These are phyloP conservation scores for Ruditapes philippinarum DNA, from an alignment of 1,140 invertebrate species.

Conservation along the genomic window DNA sequence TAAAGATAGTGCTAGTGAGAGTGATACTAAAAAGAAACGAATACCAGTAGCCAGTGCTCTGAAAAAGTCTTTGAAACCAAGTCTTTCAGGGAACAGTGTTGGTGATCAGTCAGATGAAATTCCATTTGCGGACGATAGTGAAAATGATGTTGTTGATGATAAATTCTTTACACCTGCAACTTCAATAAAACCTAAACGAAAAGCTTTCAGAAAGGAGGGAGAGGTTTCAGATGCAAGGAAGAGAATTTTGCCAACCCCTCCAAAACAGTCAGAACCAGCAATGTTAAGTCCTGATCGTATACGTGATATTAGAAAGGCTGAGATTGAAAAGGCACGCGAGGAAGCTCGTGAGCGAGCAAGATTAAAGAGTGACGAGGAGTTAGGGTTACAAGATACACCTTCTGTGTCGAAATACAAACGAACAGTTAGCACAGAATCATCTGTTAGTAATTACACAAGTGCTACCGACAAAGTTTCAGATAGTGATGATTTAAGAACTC, in stretches of 20 bases:
- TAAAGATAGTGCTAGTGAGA: slow-evolving; percentile 70
- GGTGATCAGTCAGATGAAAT: slow-evolving; percentile 79
- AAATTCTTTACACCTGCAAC: slow-evolving; percentile 81
- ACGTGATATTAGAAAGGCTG: slow-evolving; percentile 70
- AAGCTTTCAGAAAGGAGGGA: slow-evolving; percentile 56
- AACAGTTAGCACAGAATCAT: slow-evolving; percentile 49
- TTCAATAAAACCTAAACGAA: slow-evolving; percentile 72
- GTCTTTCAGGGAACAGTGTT: slow-evolving; percentile 57
- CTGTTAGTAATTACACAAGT: slow-evolving; percentile 70
- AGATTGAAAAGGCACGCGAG: slow-evolving; percentile 75
- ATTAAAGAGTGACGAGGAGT: slow-evolving; percentile 74
- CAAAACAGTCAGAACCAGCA: slow-evolving; percentile 45
- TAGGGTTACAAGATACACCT: slow-evolving; percentile 67
- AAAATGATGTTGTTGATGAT: slow-evolving; percentile 74
- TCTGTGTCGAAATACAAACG: slow-evolving; percentile 51
- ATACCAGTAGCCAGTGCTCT: slow-evolving; percentile 57
- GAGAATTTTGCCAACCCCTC: slow-evolving; percentile 76
- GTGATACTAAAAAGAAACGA: slow-evolving; percentile 63
- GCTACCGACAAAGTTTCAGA: slow-evolving; percentile 77
- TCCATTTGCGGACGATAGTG: slow-evolving; percentile 84
- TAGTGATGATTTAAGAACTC: slow-evolving; percentile 75
- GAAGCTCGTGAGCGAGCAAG: slow-evolving; percentile 72
- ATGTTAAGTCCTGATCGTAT: slow-evolving; percentile 71
- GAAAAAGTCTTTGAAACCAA: slow-evolving; percentile 62
- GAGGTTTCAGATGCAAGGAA: slow-evolving; percentile 62